phyloP scores from a whole-genome alignment of 2,888 invertebrate genomes.

The Ametastegia equiseti region DNA sequence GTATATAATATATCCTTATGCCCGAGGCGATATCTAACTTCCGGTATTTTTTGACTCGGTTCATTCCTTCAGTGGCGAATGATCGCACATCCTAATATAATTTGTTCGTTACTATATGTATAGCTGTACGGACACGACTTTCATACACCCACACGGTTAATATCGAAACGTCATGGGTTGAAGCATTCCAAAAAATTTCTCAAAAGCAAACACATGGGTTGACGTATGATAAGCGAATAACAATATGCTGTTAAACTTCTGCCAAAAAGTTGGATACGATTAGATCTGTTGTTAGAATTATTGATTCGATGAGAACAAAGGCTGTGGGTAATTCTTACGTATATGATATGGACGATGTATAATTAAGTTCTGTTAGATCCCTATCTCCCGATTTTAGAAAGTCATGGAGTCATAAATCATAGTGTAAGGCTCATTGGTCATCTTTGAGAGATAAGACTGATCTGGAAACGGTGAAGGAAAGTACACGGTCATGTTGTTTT shows the following conservation, averaged over 20 bases:
- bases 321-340: neutral
- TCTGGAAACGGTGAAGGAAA: constrained; percentile 10
- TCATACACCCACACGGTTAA: neutral
- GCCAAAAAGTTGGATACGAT: neutral
- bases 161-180: neutral
- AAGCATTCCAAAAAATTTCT: neutral
- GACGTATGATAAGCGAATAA: neutral
- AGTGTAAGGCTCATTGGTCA: constrained; percentile 7
- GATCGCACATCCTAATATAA: neutral
- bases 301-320: neutral
- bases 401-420: constrained; percentile 36
- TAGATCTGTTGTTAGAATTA: neutral
- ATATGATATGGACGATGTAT: neutral
- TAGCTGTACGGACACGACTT: constrained; percentile 2
- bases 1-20: constrained; percentile 18
- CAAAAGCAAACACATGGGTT: neutral
- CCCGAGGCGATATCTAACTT: constrained; percentile 7
- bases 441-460: constrained; percentile 16
- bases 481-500: neutral
- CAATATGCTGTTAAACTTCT: neutral
- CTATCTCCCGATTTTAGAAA: constrained; percentile 31
- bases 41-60: neutral
- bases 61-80: neutral
- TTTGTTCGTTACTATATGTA: neutral
- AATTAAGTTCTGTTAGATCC: constrained; percentile 34